Percentiles rank a stretch among this genome's conserved stretches.
Evolutionary conservation across 2,113 vertebrate genomes (phyloP).

Genomic region (Mohoua ochrocephala): DNA sequence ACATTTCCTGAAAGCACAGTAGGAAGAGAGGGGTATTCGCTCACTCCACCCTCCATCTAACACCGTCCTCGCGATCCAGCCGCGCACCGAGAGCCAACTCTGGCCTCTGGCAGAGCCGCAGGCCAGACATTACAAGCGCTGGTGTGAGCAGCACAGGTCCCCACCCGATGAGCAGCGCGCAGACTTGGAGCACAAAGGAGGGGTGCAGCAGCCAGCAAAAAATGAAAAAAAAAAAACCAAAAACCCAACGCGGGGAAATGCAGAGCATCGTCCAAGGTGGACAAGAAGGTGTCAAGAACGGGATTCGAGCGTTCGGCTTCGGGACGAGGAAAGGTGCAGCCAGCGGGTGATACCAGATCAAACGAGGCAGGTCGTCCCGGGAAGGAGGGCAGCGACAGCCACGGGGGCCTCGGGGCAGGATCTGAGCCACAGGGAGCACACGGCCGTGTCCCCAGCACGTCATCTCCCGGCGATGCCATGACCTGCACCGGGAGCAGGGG

Average conservation of each 20-base stretch:
- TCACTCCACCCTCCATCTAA: slow-evolving; percentile 71
- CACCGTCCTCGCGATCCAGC: slow-evolving; percentile 58
- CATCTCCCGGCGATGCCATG: fast-evolving
- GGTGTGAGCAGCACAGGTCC: slow-evolving; percentile 64
- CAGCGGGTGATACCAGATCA: fast-evolving
- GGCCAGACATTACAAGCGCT: slow-evolving; percentile 78
- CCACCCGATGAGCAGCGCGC: slow-evolving; percentile 67
- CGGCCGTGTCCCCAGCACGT: fast-evolving
- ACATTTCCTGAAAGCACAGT: slow-evolving; percentile 73
- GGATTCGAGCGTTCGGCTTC: background rate
- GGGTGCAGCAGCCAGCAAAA: slow-evolving; percentile 16
- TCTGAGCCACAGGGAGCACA: fast-evolving
- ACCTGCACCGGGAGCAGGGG: background rate
- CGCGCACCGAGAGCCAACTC: slow-evolving; percentile 46
- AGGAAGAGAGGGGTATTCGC: slow-evolving; percentile 73
- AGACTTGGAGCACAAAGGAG: slow-evolving; percentile 37
- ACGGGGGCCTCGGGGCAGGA: background rate
- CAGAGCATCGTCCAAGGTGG: background rate
- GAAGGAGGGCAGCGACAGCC: background rate
- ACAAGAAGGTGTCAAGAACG: background rate
- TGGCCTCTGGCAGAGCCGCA: slow-evolving; percentile 70
- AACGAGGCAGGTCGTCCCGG: fast-evolving
- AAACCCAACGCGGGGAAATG: background rate
- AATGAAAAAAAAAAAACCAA: background rate
- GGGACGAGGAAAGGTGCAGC: background rate